Conservation (phyloP, 2,113 vertebrate genomes). For the Stigmatopora nigra region DNA sequence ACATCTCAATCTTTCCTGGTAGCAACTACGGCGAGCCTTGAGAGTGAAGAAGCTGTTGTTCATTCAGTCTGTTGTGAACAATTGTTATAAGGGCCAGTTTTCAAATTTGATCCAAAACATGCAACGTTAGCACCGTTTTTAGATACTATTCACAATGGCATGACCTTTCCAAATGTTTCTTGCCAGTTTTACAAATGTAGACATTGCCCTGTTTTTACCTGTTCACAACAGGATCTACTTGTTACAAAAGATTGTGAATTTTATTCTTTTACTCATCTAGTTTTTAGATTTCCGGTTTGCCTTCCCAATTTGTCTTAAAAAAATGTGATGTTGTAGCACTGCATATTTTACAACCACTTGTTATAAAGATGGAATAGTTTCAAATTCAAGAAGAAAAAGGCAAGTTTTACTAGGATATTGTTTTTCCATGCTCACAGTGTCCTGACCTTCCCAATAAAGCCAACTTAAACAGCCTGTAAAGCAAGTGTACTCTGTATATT, state of each 20-base stretch:
- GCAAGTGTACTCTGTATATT: background rate
- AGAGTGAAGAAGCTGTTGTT: too few relatives aligned
- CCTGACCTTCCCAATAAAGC: background rate
- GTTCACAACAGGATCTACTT: background rate
- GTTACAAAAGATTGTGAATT: background rate
- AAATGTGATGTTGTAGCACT: too few relatives aligned
- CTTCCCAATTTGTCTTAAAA: too few relatives aligned
- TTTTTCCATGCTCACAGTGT: background rate
- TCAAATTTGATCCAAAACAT: background rate
- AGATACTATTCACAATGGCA: background rate
- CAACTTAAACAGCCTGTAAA: background rate
- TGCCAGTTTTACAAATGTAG: background rate
- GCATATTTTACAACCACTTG: too few relatives aligned
- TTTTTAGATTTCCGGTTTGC: too few relatives aligned
- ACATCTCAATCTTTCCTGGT: constrained; percentile 43
- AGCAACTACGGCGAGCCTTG: background rate
- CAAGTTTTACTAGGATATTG: constrained; percentile 4
- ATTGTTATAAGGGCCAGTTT: background rate
- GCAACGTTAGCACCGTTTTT: background rate
- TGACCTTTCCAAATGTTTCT: background rate
- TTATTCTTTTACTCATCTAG: too few relatives aligned
- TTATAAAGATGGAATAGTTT: too few relatives aligned
- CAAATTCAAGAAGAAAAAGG: too few relatives aligned
- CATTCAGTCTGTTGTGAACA: background rate
- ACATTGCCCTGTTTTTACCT: background rate